phyloP scores from a whole-genome alignment of 2,888 invertebrate species.

The Apodemia hepburni region DNA sequence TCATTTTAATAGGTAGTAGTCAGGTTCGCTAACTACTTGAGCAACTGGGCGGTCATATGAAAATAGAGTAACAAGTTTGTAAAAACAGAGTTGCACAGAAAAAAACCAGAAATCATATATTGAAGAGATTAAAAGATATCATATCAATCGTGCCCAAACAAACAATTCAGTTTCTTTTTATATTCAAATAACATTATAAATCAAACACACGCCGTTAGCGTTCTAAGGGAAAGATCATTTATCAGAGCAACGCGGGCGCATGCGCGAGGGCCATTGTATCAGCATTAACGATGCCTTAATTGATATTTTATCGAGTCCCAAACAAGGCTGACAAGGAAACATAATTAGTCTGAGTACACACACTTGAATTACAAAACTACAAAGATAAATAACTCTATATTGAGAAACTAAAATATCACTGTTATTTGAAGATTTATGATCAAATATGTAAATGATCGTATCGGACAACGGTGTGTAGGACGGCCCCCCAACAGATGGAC shows the following conservation, averaged over 20 bases:
- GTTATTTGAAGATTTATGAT: neutral
- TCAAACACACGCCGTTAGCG: conserved; percentile 70
- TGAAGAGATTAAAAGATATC: conserved; percentile 54
- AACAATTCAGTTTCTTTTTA: conserved; percentile 53
- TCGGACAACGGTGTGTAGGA: neutral
- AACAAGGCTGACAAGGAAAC: conserved; percentile 62
- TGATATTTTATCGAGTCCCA: conserved; percentile 74
- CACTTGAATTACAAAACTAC: conserved; percentile 27
- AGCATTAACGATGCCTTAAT: conserved; percentile 70
- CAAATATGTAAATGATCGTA: conserved; percentile 5
- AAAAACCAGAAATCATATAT: conserved; percentile 17
- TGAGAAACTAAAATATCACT: conserved; percentile 4
- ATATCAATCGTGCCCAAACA: conserved; percentile 72
- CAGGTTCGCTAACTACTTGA: no score
- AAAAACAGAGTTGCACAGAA: neutral
- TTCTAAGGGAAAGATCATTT: conserved; percentile 59
- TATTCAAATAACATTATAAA: conserved; percentile 74
- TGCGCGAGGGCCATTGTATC: conserved; percentile 56
- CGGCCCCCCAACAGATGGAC: conserved; percentile 3
- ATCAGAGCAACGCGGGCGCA: conserved; percentile 63
- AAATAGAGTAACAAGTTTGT: neutral
- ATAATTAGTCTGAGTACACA: conserved; percentile 54
- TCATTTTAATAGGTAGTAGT: no score
- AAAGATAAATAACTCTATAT: conserved; percentile 28
- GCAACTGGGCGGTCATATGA: no score